Evolutionary conservation across 2,888 invertebrate genomes (phyloP), one percentile per base, ranked within the genome.

Genomic region (Smittia aterrima): DNA sequence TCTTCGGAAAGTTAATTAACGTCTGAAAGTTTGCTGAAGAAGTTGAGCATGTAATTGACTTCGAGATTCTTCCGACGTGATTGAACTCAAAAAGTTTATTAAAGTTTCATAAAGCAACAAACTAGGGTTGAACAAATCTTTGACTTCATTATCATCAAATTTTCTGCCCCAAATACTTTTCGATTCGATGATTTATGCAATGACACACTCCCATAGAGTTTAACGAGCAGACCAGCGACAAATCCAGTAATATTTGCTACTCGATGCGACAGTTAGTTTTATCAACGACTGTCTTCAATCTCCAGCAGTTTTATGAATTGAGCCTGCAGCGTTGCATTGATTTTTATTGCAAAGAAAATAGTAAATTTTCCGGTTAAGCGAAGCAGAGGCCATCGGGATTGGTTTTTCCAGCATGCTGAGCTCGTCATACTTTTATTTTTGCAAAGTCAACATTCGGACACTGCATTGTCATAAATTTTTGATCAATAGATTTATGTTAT

Each of bases 391-490:
- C 58, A 58, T 1, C 4, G n/a, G 58, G 9, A 18, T 18, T 13
- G 47, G n/a, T 38, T 38, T 38, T 38, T 38, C 38, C n/a, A n/a
- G n/a, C 38, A 38, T 38, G 47, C 47, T 47, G 47, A 47, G 47
- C 13, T 58, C 22, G 13, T 58, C 58, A 58, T 22, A 7, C 3
- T 58, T 22, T 18, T 9, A 22, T 58, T 58, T 58, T 58, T 58
- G 58, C 58, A 58, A 22, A 58, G n/a, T 58, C 58, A 58, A 58
- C 58, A 58, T 58, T 58, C 18, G n/a, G 22, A 58, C 58, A 58
- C 1, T 58, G 58, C 58, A 58, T 58, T 13, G n/a, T 58, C 7
- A 58, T 58, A 22, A 58, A 58, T 22, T 18, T 58, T 20, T 58
- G 58, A 58, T 58, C 9, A 9, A 58, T 58, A n/a, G 22, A 2